phyloP scores from a whole-genome alignment of 2,797 vertebrate genomes.

The Serranus cabrilla region DNA sequence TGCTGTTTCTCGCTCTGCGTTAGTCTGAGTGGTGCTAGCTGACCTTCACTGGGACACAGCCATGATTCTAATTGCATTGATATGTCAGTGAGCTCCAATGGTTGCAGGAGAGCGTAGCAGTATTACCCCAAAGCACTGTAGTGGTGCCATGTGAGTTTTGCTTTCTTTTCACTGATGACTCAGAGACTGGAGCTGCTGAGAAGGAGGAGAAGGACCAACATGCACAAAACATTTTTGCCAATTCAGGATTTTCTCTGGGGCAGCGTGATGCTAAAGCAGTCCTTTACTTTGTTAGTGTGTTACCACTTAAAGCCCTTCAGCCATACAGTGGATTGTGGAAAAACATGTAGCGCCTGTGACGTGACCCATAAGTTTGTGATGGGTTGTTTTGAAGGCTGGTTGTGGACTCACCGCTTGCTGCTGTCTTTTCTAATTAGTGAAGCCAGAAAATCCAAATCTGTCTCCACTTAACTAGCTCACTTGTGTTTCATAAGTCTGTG shows the following conservation, averaged over 20 bases:
- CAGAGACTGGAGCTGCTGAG: slow-evolving; percentile 35
- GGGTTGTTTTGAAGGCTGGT: slow-evolving; percentile 23
- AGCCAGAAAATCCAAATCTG: slow-evolving; percentile 35
- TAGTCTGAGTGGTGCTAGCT: slow-evolving; percentile 68
- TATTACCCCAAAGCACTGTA: slow-evolving; percentile 65
- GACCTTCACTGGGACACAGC: slow-evolving; percentile 79
- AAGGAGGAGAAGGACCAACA: slow-evolving; percentile 34
- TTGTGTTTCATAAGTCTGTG: slow-evolving; percentile 22
- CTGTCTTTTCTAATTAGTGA: slow-evolving; percentile 45
- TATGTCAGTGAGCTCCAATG: slow-evolving; percentile 68
- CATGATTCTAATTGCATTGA: slow-evolving; percentile 81
- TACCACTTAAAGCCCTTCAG: slow-evolving; percentile 23
- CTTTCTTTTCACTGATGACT: slow-evolving; percentile 64
- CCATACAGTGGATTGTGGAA: slow-evolving; percentile 14
- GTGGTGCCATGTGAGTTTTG: slow-evolving; percentile 53
- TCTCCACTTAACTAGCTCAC: slow-evolving; percentile 23
- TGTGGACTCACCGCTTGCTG: slow-evolving; percentile 7
- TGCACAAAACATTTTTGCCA: slow-evolving; percentile 26
- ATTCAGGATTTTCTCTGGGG: slow-evolving; percentile 43
- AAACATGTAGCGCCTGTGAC: slow-evolving; percentile 17
- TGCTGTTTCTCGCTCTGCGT: slow-evolving; percentile 38
- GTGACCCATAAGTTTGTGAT: slow-evolving; percentile 34
- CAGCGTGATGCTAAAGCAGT: slow-evolving; percentile 22
- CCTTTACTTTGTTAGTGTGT: slow-evolving; percentile 16
- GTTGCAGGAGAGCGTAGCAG: slow-evolving; percentile 66